Conservation (phyloP, 1,140 invertebrate species). For the Drosophila arawakana region DNA sequence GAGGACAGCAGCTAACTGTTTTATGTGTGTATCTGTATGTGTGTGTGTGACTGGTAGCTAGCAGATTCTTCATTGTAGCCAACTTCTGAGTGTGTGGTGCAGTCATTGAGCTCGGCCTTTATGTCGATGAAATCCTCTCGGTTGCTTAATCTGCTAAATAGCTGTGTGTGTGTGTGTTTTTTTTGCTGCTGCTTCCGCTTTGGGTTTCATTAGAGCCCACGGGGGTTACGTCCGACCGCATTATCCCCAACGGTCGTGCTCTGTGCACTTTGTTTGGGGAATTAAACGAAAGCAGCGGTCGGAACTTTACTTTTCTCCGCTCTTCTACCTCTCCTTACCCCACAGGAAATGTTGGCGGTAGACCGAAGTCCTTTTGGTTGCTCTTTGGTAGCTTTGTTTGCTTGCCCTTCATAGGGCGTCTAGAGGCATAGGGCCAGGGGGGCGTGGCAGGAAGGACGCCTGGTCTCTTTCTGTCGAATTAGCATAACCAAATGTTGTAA, state of each 20-base stretch:
- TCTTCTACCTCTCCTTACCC: background rate
- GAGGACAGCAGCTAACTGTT: background rate
- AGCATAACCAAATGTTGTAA: conserved; percentile 81
- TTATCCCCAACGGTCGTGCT: conserved; percentile 57
- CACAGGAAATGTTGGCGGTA: conserved; percentile 52
- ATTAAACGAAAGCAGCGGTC: conserved; percentile 40
- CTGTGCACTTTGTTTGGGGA: conserved; percentile 59
- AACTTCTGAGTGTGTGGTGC: conserved; percentile 19
- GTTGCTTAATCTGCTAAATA: conserved; percentile 74
- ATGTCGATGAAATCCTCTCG: conserved; percentile 76
- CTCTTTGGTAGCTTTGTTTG: conserved; percentile 28
- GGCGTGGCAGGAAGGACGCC: conserved; percentile 2
- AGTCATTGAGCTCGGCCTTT: conserved; percentile 47
- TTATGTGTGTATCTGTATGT: conserved; percentile 9
- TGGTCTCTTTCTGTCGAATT: conserved; percentile 52
- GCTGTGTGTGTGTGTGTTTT: no score
- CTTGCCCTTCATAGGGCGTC: background rate
- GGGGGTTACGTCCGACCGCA: conserved; percentile 50
- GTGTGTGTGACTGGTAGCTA: conserved; percentile 6
- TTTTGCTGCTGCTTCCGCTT: conserved; percentile 69
- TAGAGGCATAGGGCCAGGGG: background rate
- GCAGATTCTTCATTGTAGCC: conserved; percentile 12
- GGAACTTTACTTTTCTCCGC: background rate
- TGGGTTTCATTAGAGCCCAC: conserved; percentile 76
- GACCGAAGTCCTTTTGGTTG: conserved; percentile 21